A percentile compares a stretch with the other conserved stretches of the same genome.
These are phyloP conservation scores for Cydia splendana DNA, from an alignment of 1,140 invertebrate species.

Conservation along the genomic window DNA sequence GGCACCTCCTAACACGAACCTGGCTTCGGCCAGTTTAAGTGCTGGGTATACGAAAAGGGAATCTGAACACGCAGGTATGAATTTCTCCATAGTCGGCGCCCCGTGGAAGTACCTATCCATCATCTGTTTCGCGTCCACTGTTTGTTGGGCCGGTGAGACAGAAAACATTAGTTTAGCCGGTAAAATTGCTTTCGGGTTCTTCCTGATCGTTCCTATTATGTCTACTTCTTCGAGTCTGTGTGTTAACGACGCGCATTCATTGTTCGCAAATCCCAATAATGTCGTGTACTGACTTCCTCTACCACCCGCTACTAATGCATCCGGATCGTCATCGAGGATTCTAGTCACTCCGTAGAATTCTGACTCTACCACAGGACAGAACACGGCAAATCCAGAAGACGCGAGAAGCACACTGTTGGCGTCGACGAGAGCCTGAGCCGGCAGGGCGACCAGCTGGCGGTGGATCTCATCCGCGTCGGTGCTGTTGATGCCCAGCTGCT, in stretches of 20 bases:
- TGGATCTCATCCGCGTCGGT: slow-evolving; percentile 55
- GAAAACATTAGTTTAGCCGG: slow-evolving; percentile 49
- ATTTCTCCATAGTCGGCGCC: slow-evolving; percentile 49
- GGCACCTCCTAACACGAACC: slow-evolving; percentile 39
- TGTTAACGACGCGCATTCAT: slow-evolving; percentile 62
- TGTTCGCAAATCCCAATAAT: slow-evolving; percentile 58
- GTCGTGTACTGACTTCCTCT: slow-evolving; percentile 58
- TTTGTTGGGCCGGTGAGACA: slow-evolving; percentile 36
- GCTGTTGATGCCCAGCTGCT: slow-evolving; percentile 48
- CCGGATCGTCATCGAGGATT: slow-evolving; percentile 62
- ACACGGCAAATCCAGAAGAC: slow-evolving; percentile 51
- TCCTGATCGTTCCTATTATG: slow-evolving; percentile 47
- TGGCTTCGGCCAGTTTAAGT: slow-evolving; percentile 50
- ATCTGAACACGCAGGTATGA: slow-evolving; percentile 55
- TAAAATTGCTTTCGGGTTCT: slow-evolving; percentile 47
- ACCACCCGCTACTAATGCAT: slow-evolving; percentile 48
- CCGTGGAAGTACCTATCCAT: slow-evolving; percentile 54
- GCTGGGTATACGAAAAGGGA: slow-evolving; percentile 60
- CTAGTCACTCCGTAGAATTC: slow-evolving; percentile 50
- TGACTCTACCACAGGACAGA: slow-evolving; percentile 61
- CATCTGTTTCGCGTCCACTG: slow-evolving; percentile 44
- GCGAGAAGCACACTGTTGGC: slow-evolving; percentile 54
- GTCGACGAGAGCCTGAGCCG: slow-evolving; percentile 54
- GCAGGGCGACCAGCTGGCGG: slow-evolving; percentile 49
- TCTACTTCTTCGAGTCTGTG: slow-evolving; percentile 54